Evolutionary conservation across 2,888 invertebrate genomes (phyloP), one percentile per base, ranked within the genome.

Genomic region (Nymphalis c-album): DNA sequence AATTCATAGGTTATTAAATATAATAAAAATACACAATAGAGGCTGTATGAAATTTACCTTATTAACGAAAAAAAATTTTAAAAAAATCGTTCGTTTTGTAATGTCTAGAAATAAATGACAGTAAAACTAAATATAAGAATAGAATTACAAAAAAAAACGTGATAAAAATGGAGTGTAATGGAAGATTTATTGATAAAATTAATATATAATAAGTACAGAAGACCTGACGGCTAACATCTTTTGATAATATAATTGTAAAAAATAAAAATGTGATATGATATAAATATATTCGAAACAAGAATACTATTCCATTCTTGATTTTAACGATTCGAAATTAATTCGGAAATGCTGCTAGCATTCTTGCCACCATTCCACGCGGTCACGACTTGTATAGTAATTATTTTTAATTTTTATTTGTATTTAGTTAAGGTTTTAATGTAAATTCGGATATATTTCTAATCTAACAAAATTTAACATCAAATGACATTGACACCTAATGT

Each of bases 151-250:
- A 40, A 13, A 40, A 40, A 31, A 40, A 26, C 31, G 17, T 55
- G 26, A 31, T 53, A 22, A 53, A 53, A 53, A 53, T 55, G 22
- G 26, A 55, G 22, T 22, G 22, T 31, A 55, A 55, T 31, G 53
- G 17, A 55, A 55, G 26, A 55, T 55, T 31, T 31, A 55, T 31
- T 55, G 31, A 55, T 31, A n/a, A 31, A 55, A 55, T 1, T 55
- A 55, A 31, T 55, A 31, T 31, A 17, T 55, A 40, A 13, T 31
- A 55, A 26, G 53, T 55, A 31, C 51, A 22, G 51, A 51, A 22
- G 16, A 22, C 8, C 7, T 18, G 16, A 31, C 13, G 40, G 10
- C 17, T 31, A 55, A 17, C 26, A 10, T 51, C 13, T 1, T 51
- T 18, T 20, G 18, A 20, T 50, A 8, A 10, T 47, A n/a, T 50